A percentile compares a stretch with the other conserved stretches of the same genome.
These are phyloP conservation scores for Pantherophis vulpinus DNA, from an alignment of 2,797 vertebrate species.

Conservation along the genomic window DNA sequence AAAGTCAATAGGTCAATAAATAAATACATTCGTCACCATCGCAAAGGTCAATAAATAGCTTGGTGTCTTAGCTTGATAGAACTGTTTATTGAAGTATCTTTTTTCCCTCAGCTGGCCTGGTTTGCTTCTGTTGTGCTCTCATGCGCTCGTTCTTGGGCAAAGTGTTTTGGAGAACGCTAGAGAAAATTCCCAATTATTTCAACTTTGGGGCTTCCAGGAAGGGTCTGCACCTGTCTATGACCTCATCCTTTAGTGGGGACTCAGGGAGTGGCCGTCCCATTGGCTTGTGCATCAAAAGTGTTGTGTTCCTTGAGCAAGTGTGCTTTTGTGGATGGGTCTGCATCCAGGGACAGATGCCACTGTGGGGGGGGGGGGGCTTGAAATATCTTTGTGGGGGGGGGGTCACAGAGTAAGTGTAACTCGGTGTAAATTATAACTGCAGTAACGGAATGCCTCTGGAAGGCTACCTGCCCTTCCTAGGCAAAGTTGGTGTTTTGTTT, in stretches of 20 bases:
- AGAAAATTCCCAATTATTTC: background rate
- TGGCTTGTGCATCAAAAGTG: background rate
- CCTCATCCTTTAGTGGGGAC: background rate
- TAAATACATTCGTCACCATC: too few relatives aligned
- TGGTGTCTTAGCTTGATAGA: background rate
- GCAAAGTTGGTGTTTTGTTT: background rate
- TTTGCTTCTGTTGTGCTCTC: background rate
- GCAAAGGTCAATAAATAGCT: too few relatives aligned
- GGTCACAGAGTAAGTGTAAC: background rate
- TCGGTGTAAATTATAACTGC: background rate
- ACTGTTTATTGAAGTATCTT: background rate
- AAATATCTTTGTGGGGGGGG: background rate
- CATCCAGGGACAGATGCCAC: background rate
- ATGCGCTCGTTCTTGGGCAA: background rate
- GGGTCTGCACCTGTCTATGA: background rate
- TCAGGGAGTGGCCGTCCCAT: background rate
- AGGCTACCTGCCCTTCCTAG: background rate
- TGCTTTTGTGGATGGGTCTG: background rate
- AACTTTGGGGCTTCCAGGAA: background rate
- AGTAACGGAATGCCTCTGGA: background rate
- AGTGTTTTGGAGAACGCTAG: background rate
- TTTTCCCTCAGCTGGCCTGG: background rate
- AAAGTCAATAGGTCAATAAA: background rate
- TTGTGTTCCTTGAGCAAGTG: background rate
- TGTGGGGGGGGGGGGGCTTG: background rate